phyloP scores from a whole-genome alignment of 2,888 invertebrate species.

The Tridacna gigas region DNA sequence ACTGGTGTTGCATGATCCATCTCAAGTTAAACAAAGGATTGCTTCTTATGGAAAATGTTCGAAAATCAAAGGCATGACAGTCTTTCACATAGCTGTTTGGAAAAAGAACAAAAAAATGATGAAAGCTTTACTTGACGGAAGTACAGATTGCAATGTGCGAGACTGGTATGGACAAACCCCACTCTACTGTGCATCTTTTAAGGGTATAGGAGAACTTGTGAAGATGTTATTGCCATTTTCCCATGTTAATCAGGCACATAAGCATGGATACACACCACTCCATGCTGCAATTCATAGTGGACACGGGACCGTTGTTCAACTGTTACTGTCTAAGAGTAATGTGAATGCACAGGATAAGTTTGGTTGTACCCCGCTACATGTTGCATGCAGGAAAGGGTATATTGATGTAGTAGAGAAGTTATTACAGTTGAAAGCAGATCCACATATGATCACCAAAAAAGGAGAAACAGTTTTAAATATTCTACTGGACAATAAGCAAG shows the following conservation, averaged over 20 bases:
- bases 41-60: slow-evolving; percentile 42
- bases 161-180: slow-evolving; percentile 52
- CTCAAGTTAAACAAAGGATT: slow-evolving; percentile 28
- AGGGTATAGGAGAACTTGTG: background rate
- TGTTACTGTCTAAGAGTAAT: slow-evolving; percentile 20
- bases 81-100: slow-evolving; percentile 52
- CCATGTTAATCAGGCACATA: slow-evolving; percentile 32
- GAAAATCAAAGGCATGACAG: slow-evolving; percentile 34
- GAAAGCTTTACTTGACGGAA: slow-evolving; percentile 23
- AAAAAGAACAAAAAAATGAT: slow-evolving; percentile 37
- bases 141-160: slow-evolving; percentile 34
- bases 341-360: slow-evolving; percentile 47
- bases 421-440: slow-evolving; percentile 23
- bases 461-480: slow-evolving; percentile 37
- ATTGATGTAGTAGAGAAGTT: background rate
- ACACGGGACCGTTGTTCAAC: background rate
- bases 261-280: slow-evolving; percentile 43
- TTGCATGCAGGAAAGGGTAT: slow-evolving; percentile 35
- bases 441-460: slow-evolving; percentile 40
- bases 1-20: slow-evolving; percentile 21
- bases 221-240: slow-evolving; percentile 19
- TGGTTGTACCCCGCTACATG: slow-evolving; percentile 49
- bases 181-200: slow-evolving; percentile 35
- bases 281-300: slow-evolving; percentile 41
- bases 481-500: background rate